phyloP scores from a whole-genome alignment of 2,113 vertebrate species.

The Boulengeromyrus knoepffleri region DNA sequence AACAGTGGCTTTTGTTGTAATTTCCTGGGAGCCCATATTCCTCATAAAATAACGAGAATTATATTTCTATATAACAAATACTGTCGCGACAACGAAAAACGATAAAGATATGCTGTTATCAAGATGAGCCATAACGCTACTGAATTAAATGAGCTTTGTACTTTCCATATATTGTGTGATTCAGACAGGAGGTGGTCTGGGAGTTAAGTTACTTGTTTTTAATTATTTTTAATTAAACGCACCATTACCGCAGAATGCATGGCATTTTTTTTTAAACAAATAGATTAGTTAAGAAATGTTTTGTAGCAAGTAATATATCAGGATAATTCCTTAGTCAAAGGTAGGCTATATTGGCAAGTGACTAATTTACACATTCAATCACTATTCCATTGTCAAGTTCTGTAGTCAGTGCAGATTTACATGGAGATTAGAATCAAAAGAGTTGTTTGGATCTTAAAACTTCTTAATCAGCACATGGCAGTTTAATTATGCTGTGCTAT shows the following conservation, averaged over 20 bases:
- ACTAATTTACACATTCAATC: neutral
- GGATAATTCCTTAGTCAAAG: neutral
- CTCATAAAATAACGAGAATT: slow-evolving; percentile 21
- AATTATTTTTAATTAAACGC: neutral
- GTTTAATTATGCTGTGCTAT: neutral
- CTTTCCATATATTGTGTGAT: neutral
- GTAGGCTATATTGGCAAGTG: neutral
- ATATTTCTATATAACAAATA: neutral
- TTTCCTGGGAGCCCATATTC: neutral
- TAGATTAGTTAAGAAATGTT: neutral
- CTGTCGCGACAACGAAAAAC: neutral
- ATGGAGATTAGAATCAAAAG: neutral
- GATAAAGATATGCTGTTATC: neutral
- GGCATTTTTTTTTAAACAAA: neutral
- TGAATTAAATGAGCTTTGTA: neutral
- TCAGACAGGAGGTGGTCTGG: neutral
- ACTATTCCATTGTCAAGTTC: neutral
- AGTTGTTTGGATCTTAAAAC: neutral
- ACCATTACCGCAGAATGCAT: neutral
- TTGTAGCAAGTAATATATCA: neutral
- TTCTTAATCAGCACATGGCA: neutral
- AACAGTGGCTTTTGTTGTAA: neutral
- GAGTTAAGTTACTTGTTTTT: neutral
- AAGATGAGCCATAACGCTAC: neutral
- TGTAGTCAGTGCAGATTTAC: neutral